Base-by-base conservation (phyloP, 2,113 vertebrate species). In the Meles meles region DNA sequence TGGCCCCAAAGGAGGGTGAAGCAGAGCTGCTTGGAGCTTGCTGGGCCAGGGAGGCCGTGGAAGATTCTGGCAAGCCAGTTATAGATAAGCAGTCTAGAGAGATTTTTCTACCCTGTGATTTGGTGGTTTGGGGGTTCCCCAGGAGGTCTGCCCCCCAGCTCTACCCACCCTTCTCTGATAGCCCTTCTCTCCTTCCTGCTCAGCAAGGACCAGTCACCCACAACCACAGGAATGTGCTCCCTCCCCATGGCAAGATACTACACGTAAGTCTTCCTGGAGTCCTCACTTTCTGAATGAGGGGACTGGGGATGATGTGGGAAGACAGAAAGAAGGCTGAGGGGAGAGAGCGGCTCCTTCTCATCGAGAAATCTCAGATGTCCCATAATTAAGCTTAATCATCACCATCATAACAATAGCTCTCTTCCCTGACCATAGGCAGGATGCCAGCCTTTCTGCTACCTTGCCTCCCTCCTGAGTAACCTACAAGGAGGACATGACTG, bases 221-320 rank as follows among this genome's bases (percentile, higher is more conserved):
- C 27, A 55, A 67, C 5, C 12, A 6, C 76, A 93, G n/a, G 7
- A 80, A 97, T 98, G 97, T 98, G 97, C 37, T 98, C 98, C 14
- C 98, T 98, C 37, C 98, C 97, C 37, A 96, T 97, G 96, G 96
- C 98, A 76, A 95, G 81, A 93, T 98, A 98, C 88, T 98, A 96
- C 84, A 90, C 89, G 98, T 98, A 94, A 98, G 98, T 97, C 20
- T 74, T 67, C 57, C 93, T 27, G 59, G 18, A 61, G 25, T 74
- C 49, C 34, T 25, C 2, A 1, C 29, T 93, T 82, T 80, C 65
- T 49, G 29, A 63, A 1, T 12, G 47, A 15, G 27, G 65, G n/a
- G 7, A 18, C 34, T 39, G 29, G 44, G 52, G 39, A 37, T 79
- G 34, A 77, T 31, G 6, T 7, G 6, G 93, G 72, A 74, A 81